Percentiles rank a stretch among this genome's conserved stretches.
Evolutionary conservation across 2,888 invertebrate species (phyloP).

Genomic region (Rhamnusium bicolor): DNA sequence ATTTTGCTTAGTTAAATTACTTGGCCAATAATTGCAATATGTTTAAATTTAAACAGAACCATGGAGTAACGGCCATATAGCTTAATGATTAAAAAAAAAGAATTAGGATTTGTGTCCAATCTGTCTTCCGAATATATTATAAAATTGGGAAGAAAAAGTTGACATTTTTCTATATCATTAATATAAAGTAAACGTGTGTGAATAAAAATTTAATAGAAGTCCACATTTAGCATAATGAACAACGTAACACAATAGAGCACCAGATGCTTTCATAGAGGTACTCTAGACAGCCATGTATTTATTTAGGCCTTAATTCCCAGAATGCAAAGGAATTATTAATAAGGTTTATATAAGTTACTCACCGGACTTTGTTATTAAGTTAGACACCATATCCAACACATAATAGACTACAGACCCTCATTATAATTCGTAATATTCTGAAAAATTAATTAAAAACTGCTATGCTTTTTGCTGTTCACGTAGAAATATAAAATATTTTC

Average conservation of each 20-base stretch:
- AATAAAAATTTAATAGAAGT: background rate
- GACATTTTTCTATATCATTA: no score
- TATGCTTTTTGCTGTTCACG: background rate
- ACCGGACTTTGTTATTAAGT: constrained; percentile 16
- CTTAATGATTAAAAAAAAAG: no score
- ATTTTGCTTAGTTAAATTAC: no score
- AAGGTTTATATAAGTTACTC: constrained; percentile 17
- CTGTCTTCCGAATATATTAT: no score
- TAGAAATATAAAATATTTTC: background rate
- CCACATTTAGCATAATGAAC: background rate
- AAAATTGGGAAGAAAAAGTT: no score
- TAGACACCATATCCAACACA: constrained; percentile 6
- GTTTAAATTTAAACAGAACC: no score
- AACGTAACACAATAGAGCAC: background rate
- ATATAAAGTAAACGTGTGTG: background rate
- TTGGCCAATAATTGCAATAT: no score
- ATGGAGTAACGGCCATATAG: no score
- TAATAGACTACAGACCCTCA: background rate
- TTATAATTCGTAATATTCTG: background rate
- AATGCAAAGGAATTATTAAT: constrained; percentile 20
- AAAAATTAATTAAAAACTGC: constrained; percentile 4
- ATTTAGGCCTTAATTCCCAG: constrained; percentile 22
- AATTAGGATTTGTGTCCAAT: no score
- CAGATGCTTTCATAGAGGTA: constrained; percentile 1
- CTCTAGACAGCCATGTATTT: constrained; percentile 18